Conservation (phyloP, 2,797 vertebrate genomes). For the Eospalax fontanierii region DNA sequence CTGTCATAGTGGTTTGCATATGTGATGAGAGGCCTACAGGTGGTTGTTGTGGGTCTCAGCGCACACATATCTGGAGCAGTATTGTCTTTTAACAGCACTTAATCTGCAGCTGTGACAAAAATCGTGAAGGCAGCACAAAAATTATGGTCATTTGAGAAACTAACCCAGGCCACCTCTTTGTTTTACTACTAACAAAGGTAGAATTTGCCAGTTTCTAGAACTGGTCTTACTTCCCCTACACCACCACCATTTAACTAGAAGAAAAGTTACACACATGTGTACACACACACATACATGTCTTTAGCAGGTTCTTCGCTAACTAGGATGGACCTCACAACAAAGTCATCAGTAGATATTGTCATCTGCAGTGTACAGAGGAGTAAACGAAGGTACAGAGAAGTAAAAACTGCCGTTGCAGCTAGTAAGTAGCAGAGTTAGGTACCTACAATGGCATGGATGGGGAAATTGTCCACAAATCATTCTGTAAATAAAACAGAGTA, state of each 20-base stretch:
- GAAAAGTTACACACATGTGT: neutral
- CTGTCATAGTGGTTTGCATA: too few relatives aligned
- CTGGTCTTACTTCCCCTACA: neutral
- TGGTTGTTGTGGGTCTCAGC: neutral
- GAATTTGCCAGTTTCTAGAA: neutral
- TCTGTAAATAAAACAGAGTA: slow-evolving; percentile 18
- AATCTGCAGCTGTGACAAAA: neutral
- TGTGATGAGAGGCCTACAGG: neutral
- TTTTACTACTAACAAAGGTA: neutral
- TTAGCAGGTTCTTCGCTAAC: neutral
- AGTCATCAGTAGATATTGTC: neutral
- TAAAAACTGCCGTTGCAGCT: neutral
- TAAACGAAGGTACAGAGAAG: neutral
- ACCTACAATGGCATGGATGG: neutral
- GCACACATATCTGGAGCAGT: neutral
- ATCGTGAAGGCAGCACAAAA: neutral
- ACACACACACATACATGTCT: neutral
- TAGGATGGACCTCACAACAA: neutral
- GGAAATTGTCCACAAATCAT: slow-evolving; percentile 34
- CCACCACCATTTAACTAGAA: neutral
- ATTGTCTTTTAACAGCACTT: neutral
- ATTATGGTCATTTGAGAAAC: neutral
- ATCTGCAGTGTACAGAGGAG: too few relatives aligned
- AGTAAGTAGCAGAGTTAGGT: neutral
- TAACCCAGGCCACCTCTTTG: neutral